phyloP scores from a whole-genome alignment of 2,113 vertebrate genomes.

The Gallinago paraguaiae region DNA sequence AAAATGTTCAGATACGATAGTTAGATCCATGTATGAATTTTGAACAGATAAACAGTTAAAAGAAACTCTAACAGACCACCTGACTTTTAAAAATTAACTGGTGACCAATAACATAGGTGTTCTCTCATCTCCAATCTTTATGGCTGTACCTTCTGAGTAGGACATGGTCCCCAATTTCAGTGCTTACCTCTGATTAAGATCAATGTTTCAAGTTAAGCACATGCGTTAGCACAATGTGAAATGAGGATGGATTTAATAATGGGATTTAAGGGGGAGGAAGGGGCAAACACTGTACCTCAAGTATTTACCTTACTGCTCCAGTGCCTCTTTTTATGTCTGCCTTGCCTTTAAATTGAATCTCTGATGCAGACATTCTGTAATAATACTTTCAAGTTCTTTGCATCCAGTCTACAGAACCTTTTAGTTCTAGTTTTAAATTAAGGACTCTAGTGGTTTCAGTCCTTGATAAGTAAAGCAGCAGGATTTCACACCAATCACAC shows the following conservation, averaged over 20 bases:
- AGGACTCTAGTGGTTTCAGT: conserved; percentile 38
- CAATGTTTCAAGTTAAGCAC: neutral
- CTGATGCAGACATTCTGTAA: conserved; percentile 1
- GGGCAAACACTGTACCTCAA: neutral
- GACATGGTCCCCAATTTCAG: neutral
- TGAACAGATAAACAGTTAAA: neutral
- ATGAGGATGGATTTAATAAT: neutral
- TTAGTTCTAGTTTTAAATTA: conserved; percentile 61
- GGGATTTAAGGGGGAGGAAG: neutral
- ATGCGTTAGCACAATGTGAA: neutral
- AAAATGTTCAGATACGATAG: neutral
- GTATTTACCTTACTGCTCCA: neutral
- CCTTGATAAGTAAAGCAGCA: conserved; percentile 31
- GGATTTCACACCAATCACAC: conserved; percentile 44
- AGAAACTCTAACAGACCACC: neutral
- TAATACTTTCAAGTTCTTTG: conserved; percentile 32
- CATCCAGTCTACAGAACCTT: conserved; percentile 39
- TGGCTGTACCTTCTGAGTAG: neutral
- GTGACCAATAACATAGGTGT: neutral
- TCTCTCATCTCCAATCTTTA: neutral
- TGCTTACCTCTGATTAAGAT: neutral
- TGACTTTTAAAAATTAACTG: neutral
- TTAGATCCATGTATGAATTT: neutral
- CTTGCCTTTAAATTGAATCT: conserved; percentile 31
- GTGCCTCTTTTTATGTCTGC: neutral